Conservation (phyloP, 2,888 invertebrate genomes). For the Aspidapion aeneum region DNA sequence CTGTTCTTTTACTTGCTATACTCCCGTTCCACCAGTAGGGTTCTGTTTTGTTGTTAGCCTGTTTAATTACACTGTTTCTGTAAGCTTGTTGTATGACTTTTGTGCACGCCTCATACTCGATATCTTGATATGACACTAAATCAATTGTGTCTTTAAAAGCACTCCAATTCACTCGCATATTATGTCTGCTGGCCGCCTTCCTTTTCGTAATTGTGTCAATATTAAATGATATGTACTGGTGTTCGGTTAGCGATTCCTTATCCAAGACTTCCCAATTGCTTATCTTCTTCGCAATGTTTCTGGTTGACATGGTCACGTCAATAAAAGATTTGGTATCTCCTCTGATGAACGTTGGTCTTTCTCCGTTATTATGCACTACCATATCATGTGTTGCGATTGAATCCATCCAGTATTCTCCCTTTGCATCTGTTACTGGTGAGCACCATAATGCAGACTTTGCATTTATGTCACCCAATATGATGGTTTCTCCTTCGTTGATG, state of each 20-base stretch:
- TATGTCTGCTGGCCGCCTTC: neutral
- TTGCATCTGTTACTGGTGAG: conserved; percentile 24
- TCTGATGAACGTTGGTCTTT: conserved; percentile 9
- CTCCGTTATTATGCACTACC: conserved; percentile 9
- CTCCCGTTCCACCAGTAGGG: conserved; percentile 9
- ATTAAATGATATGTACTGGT: conserved; percentile 9
- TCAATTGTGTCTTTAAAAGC: conserved; percentile 1
- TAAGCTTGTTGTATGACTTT: conserved; percentile 1
- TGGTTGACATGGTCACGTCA: conserved; percentile 10
- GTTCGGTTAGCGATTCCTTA: conserved; percentile 7
- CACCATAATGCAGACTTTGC: conserved; percentile 25
- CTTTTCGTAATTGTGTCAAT: neutral
- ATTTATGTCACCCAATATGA: conserved; percentile 1
- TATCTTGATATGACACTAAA: neutral
- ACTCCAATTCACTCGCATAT: neutral
- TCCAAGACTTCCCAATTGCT: conserved; percentile 11
- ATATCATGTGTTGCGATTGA: conserved; percentile 27
- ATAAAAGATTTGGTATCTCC: conserved; percentile 10
- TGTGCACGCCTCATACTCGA: neutral
- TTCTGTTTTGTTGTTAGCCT: neutral
- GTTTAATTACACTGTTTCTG: neutral
- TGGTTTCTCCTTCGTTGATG: neutral
- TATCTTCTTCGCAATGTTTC: conserved; percentile 3
- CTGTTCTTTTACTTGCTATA: conserved; percentile 5
- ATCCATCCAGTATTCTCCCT: conserved; percentile 27